phyloP scores from a whole-genome alignment of 2,888 invertebrate species.

The Autographa pulchrina region DNA sequence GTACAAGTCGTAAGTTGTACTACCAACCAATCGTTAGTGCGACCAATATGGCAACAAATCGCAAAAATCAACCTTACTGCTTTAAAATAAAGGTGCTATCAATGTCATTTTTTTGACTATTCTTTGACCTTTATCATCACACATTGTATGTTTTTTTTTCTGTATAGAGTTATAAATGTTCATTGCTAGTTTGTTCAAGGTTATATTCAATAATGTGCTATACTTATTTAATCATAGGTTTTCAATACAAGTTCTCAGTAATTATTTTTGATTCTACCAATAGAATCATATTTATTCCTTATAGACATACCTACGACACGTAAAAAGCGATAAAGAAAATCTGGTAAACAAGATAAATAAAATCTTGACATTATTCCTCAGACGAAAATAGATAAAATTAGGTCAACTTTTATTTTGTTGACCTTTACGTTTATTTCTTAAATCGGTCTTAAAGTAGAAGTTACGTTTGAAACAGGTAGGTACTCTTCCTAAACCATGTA shows the following conservation, averaged over 20 bases:
- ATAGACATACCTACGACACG: background rate
- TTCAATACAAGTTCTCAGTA: background rate
- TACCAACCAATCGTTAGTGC: background rate
- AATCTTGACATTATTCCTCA: background rate
- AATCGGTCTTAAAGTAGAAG: background rate
- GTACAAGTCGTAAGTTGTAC: too few species aligned
- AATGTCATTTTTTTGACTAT: background rate
- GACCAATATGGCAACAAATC: background rate
- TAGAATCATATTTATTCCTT: background rate
- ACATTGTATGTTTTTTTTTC: background rate
- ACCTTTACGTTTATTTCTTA: conserved; percentile 4
- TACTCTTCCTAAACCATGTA: too few species aligned
- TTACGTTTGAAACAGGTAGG: too few species aligned
- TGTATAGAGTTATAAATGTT: background rate
- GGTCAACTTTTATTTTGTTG: background rate
- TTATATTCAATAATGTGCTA: background rate
- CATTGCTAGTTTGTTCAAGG: background rate
- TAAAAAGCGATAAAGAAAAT: background rate
- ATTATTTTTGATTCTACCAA: background rate
- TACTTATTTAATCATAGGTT: background rate
- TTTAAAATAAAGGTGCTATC: background rate
- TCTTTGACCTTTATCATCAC: background rate
- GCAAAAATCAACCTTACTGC: background rate
- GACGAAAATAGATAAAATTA: background rate
- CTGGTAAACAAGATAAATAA: background rate